Evolutionary conservation across 2,113 vertebrate species (phyloP).

Genomic region (Arenaria interpres): DNA sequence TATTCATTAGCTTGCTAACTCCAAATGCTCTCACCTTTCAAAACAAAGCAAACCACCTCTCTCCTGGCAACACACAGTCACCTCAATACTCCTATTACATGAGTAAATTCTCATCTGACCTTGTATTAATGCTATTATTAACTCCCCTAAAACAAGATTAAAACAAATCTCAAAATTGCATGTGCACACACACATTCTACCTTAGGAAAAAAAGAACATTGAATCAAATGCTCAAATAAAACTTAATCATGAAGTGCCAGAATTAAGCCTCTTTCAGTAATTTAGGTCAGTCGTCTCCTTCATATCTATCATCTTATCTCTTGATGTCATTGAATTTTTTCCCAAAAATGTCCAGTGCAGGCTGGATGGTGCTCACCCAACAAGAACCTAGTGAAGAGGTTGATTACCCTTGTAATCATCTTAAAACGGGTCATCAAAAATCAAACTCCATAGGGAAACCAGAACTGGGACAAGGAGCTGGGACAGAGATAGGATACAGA

Average conservation of each 20-base stretch:
- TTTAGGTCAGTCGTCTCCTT: background rate
- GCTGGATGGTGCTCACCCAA: background rate
- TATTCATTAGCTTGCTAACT: conserved; percentile 57
- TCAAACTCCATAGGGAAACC: background rate
- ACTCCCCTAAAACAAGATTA: conserved; percentile 70
- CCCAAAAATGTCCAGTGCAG: background rate
- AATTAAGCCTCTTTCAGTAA: conserved; percentile 1
- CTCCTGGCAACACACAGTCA: conserved; percentile 59
- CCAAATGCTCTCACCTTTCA: conserved; percentile 55
- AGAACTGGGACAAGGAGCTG: background rate
- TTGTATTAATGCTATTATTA: conserved; percentile 65
- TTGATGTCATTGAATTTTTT: background rate
- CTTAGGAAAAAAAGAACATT: background rate
- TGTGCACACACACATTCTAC: background rate
- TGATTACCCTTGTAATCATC: background rate
- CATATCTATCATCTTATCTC: background rate
- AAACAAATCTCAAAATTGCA: conserved; percentile 70
- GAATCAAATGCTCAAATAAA: conserved; percentile 2
- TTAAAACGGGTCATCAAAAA: background rate
- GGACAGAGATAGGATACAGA: background rate
- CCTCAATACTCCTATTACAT: conserved; percentile 55
- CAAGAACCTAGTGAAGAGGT: background rate
- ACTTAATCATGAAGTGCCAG: background rate
- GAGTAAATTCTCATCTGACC: conserved; percentile 54
- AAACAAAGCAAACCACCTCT: conserved; percentile 60